A percentile compares a stretch with the other conserved stretches of the same genome.
Evolutionary conservation across 64 coral and sea anemone genomes (phyloP).

Genomic region (Platygyra sinensis): DNA sequence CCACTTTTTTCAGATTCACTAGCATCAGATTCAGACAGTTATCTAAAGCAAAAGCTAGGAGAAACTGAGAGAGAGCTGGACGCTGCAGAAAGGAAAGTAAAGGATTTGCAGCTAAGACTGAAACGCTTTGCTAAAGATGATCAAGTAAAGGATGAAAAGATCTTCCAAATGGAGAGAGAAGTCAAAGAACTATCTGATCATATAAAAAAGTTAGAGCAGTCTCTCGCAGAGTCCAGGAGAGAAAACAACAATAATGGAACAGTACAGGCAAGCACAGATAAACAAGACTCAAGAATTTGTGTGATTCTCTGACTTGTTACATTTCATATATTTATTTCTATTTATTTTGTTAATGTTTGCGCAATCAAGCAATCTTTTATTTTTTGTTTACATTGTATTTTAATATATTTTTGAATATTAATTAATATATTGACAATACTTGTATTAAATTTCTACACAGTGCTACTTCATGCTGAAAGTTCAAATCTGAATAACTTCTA

Average conservation of each 20-base stretch:
- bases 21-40: constrained; percentile 26
- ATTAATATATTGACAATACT: background rate
- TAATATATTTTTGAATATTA: background rate
- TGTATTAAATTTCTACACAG: background rate
- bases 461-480: background rate
- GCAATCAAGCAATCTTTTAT: too few relatives aligned
- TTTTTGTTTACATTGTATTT: background rate
- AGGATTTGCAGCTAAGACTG: constrained; percentile 86
- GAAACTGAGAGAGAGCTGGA: constrained; percentile 88
- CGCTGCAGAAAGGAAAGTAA: constrained; percentile 84
- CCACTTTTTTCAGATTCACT: constrained; percentile 16
- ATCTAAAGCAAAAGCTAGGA: constrained; percentile 68
- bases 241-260: constrained; percentile 33
- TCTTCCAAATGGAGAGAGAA: constrained; percentile 83
- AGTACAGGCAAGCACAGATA: background rate
- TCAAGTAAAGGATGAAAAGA: constrained; percentile 89
- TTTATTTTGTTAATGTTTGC: background rate
- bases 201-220: constrained; percentile 67
- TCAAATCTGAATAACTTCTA: background rate
- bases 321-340: background rate
- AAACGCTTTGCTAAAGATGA: constrained; percentile 93
- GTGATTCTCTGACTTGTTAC: background rate
- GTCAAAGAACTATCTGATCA: constrained; percentile 71
- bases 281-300: constrained; percentile 45
- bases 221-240: constrained; percentile 3